These are phyloP conservation scores for Sigmodon hispidus DNA, from an alignment of 2,113 vertebrate genomes.

Conservation along the genomic window DNA sequence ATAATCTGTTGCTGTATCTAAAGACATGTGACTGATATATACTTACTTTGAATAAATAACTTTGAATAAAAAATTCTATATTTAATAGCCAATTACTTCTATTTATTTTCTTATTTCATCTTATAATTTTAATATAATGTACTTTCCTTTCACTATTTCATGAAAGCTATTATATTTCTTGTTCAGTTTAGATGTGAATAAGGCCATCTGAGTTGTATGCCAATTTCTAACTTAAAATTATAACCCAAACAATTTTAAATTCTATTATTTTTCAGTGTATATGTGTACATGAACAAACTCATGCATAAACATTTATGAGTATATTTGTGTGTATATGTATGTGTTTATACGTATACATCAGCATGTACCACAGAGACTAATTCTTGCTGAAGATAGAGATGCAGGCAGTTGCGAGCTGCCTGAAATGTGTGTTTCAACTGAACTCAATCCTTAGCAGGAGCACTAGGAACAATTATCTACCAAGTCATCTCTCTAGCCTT, in stretches of 20 bases:
- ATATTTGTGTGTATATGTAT: too few species aligned
- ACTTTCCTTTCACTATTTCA: neutral
- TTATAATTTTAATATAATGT: neutral
- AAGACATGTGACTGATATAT: neutral
- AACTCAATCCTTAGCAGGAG: neutral
- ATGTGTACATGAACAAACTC: accelerated
- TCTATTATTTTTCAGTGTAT: neutral
- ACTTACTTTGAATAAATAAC: neutral
- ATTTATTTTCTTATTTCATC: neutral
- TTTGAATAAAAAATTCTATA: neutral
- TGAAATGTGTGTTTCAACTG: neutral
- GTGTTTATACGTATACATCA: neutral
- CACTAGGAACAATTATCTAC: too few species aligned
- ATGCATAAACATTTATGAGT: neutral
- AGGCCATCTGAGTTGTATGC: neutral
- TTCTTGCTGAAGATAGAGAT: neutral
- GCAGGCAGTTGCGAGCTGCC: neutral
- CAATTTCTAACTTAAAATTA: neutral
- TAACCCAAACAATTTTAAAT: neutral
- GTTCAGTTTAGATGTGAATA: neutral
- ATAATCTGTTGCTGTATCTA: neutral
- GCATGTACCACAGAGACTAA: neutral
- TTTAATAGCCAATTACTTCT: neutral
- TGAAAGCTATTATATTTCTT: neutral
- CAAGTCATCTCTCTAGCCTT: neutral